phyloP scores from a whole-genome alignment of 2,113 vertebrate genomes.

The Anguilla rostrata region DNA sequence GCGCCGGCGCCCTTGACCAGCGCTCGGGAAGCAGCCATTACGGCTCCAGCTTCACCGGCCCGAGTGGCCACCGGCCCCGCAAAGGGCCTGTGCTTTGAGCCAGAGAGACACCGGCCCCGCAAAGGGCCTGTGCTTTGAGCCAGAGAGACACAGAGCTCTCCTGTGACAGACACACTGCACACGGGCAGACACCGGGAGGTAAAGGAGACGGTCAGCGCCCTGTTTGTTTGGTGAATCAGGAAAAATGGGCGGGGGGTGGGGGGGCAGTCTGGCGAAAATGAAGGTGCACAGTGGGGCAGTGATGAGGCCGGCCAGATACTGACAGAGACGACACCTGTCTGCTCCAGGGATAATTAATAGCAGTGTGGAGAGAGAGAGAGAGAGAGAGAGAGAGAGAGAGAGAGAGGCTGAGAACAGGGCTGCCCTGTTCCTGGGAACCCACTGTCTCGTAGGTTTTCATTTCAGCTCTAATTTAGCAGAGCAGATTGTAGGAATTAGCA shows the following conservation, averaged over 20 bases:
- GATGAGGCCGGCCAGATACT: constrained; percentile 30
- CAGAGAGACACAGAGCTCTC: not conserved
- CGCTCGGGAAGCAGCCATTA: not conserved
- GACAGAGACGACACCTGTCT: constrained; percentile 53
- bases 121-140: not conserved
- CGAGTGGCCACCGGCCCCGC: not conserved
- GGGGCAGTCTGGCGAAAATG: not conserved
- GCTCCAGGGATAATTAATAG: constrained; percentile 54
- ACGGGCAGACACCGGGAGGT: too few species aligned
- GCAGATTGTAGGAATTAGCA: too few species aligned
- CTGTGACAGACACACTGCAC: too few species aligned
- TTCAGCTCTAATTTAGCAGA: too few species aligned
- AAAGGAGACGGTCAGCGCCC: not conserved
- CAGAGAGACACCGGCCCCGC: not conserved
- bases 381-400: too few species aligned
- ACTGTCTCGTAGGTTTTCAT: too few species aligned
- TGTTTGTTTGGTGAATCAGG: not conserved
- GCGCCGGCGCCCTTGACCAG: not conserved
- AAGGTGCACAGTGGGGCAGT: not conserved
- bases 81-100: not conserved
- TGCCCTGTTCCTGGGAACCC: too few species aligned
- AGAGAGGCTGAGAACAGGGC: too few species aligned
- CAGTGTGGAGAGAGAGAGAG: constrained; percentile 37
- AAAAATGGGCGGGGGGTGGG: too few species aligned
- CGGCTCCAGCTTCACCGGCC: too few species aligned